Percentiles rank a stretch among this genome's conserved stretches.
These are phyloP conservation scores for Tor tambroides DNA, from an alignment of 2,113 vertebrate genomes.

Conservation along the genomic window DNA sequence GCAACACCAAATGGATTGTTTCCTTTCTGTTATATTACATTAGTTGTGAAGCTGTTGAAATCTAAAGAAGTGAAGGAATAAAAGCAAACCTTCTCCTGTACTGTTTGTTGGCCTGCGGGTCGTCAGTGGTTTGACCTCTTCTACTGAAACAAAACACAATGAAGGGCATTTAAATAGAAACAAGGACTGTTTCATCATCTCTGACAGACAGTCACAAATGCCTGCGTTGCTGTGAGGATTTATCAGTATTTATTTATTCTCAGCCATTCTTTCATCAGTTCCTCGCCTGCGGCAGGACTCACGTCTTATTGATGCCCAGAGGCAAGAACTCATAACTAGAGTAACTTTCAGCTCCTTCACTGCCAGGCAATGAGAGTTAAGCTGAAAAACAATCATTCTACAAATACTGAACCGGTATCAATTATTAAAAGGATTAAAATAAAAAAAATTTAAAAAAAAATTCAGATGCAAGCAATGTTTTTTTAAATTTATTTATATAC, in stretches of 20 bases:
- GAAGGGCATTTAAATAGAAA: slow-evolving; percentile 13
- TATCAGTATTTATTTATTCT: slow-evolving; percentile 51
- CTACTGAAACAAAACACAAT: slow-evolving; percentile 65
- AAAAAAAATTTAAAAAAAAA: no score
- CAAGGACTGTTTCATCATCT: slow-evolving; percentile 16
- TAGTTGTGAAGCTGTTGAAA: not conserved
- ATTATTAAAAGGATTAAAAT: no score
- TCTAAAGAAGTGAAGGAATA: not conserved
- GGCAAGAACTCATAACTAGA: slow-evolving; percentile 3
- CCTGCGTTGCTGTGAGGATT: slow-evolving; percentile 12
- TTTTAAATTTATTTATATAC: no score
- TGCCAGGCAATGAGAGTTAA: not conserved
- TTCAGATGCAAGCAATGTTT: no score
- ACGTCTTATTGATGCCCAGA: not conserved
- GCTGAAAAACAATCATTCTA: no score
- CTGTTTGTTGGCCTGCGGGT: slow-evolving; percentile 79
- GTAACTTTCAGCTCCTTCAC: not conserved
- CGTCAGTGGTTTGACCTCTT: slow-evolving; percentile 80
- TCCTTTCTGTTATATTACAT: not conserved
- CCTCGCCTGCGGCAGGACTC: not conserved
- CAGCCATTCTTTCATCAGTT: slow-evolving; percentile 41
- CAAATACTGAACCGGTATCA: no score
- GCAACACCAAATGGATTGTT: not conserved
- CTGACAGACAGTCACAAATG: not conserved
- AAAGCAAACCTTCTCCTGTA: slow-evolving; percentile 79